phyloP scores from a whole-genome alignment of 2,797 vertebrate genomes.

The Chiloscyllium punctatum region DNA sequence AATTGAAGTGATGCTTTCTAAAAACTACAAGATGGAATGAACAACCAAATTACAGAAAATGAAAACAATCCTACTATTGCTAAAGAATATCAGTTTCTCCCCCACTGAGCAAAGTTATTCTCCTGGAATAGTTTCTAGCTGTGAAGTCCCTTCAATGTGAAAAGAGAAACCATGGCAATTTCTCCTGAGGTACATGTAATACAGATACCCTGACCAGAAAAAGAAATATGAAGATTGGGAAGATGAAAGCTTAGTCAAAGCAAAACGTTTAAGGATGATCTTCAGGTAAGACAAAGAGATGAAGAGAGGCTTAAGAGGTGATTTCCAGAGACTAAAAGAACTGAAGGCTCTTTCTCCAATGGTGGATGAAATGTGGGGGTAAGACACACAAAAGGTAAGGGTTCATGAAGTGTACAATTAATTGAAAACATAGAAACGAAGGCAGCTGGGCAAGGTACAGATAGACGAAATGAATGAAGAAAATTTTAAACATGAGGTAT shows the following conservation, averaged over 20 bases:
- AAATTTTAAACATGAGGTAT: not conserved
- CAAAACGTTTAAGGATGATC: not conserved
- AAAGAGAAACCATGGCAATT: not conserved
- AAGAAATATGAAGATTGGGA: not conserved
- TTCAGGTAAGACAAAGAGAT: not conserved
- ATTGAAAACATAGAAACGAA: not conserved
- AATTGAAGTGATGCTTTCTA: not conserved
- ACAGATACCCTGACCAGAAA: not conserved
- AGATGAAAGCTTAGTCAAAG: not conserved
- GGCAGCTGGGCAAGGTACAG: not conserved
- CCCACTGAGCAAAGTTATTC: not conserved
- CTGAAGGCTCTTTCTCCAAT: not conserved
- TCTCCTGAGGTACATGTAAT: not conserved
- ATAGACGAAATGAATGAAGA: not conserved
- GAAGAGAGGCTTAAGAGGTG: not conserved
- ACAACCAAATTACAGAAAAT: not conserved
- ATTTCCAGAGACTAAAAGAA: not conserved
- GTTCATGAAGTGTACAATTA: too few species aligned
- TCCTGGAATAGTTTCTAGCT: not conserved
- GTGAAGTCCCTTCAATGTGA: not conserved
- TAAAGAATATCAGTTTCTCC: not conserved
- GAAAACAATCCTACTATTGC: not conserved
- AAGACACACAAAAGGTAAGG: not conserved
- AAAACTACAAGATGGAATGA: not conserved
- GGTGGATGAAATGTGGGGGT: not conserved